phyloP scores from a whole-genome alignment of 1,140 invertebrate species.

The Zophobas atratus region DNA sequence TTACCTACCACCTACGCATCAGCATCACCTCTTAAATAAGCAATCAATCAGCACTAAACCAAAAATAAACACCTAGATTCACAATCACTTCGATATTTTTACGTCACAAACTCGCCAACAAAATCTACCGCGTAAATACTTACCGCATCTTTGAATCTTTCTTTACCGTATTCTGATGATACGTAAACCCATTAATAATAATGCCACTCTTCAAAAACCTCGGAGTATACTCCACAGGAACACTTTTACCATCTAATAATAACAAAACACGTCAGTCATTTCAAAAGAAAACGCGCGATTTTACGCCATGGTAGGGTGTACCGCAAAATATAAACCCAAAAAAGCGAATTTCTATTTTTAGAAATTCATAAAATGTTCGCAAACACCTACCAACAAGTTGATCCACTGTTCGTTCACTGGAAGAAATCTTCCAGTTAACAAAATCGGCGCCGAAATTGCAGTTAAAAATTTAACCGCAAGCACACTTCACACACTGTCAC shows the following conservation, averaged over 20 bases:
- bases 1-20: too few species aligned
- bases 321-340: background rate
- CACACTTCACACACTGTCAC: slow-evolving; percentile 1
- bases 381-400: slow-evolving; percentile 29
- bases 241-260: slow-evolving; percentile 5
- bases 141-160: slow-evolving; percentile 51
- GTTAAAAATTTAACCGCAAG: slow-evolving; percentile 37
- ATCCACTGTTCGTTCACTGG: background rate
- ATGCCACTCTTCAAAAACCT: slow-evolving; percentile 18
- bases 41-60: too few species aligned
- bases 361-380: too few species aligned
- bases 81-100: too few species aligned
- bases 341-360: too few species aligned
- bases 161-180: slow-evolving; percentile 54
- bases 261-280: slow-evolving; percentile 4
- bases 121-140: slow-evolving; percentile 13
- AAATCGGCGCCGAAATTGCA: background rate
- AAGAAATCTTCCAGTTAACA: slow-evolving; percentile 26
- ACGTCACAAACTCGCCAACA: too few species aligned
- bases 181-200: slow-evolving; percentile 53
- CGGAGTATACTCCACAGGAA: background rate
- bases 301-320: slow-evolving; percentile 43
- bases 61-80: too few species aligned
- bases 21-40: too few species aligned
- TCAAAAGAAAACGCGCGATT: slow-evolving; percentile 20